Base-by-base conservation (phyloP, 2,888 invertebrate species). In the Andrena dorsata region DNA sequence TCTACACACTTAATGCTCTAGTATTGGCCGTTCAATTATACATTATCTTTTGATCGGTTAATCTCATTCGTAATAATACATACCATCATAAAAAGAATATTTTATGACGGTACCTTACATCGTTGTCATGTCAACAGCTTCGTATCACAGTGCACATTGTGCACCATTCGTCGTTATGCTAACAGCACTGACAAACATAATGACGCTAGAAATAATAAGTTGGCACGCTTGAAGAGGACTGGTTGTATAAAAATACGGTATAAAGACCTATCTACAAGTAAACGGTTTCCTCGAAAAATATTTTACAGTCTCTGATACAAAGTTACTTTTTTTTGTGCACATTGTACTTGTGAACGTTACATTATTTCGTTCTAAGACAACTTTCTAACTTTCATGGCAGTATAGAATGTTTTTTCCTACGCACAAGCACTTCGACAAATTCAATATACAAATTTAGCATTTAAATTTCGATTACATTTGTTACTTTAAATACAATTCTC, bases 1-100 rank as follows among this genome's bases (percentile, higher is more conserved):
- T 93, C 91, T 93, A 93, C 93, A 93, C n/a, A 80, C 76, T 60
- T 90, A 91, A 89, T 86, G 87, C 86, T 84, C 89, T 92, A 93
- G 84, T 92, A 92, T 92, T 92, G 92, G 92, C 91, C 92, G 89
- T 90, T 51, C 13, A 10, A 26, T 56, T 79, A 30, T 66, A 69
- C 28, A 16, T 53, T 51, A 68, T 71, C 13, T 26, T 77, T 80
- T 32, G 47, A 23, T 80, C 26, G 23, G 64, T 60, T 75, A 84
- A 73, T 84, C 60, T 83, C 77, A 69, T 79, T 80, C 47, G 30
- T 49, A 65, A 35, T 65, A 47, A 26, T 20, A 32, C 8, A 20
- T 47, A 51, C 20, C 74, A 7, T 66, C 73, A 8, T 65, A 53
- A 58, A 20, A 26, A 30, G 5, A 49, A 61, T 63, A 49, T 26